Base-by-base conservation (phyloP, 1,140 invertebrate species). In the Pseudachorutes palmiensis region DNA sequence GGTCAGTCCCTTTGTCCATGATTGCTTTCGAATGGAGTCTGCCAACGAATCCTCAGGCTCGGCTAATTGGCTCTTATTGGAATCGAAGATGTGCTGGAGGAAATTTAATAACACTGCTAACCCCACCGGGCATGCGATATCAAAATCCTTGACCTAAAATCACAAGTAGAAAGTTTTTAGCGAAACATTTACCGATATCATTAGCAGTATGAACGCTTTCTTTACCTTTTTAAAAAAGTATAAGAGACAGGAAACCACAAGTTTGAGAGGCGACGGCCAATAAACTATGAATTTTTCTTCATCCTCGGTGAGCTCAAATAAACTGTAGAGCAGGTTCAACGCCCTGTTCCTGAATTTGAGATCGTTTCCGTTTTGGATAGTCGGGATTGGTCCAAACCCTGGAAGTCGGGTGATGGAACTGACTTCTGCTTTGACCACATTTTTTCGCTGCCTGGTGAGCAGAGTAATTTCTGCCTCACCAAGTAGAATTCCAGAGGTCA, bases 401-500 rank as follows among this genome's bases (percentile, higher is more conserved):
- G 30, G 14, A 57, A 64, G 24, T 30, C 14, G 28, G 19, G 41
- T 26, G 62, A 66, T 31, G 1, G 65, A 58, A 1, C 30, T n/a
- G 9, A 62, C 19, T 0, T 12, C n/a, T 2, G 32, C 22, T 29
- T 48, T 22, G 1, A n/a, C 2, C 19, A 51, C 26, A 36, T 57
- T 49, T 26, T 1, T 9, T 29, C n/a, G 12, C n/a, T 51, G 36
- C 14, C 32, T 31, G 1, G 62, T 33, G 1, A 70, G 22, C 5
- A 64, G 31, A 5, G 49, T 65, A 16, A 67, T 41, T 45, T 57
- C 24, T 32, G 28, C 49, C 5, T 59, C 0, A 1, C 71, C 68
- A 19, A 65, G 49, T 3, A 72, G 45, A 30, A 72, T 70, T 30
- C 71, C 71, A 1, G 62, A 57, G n/a, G 61, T 64, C 2, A 60